Evolutionary conservation across 2,888 invertebrate species (phyloP), one percentile per base, ranked within the genome.

Genomic region (Nemotelus pantherinus): DNA sequence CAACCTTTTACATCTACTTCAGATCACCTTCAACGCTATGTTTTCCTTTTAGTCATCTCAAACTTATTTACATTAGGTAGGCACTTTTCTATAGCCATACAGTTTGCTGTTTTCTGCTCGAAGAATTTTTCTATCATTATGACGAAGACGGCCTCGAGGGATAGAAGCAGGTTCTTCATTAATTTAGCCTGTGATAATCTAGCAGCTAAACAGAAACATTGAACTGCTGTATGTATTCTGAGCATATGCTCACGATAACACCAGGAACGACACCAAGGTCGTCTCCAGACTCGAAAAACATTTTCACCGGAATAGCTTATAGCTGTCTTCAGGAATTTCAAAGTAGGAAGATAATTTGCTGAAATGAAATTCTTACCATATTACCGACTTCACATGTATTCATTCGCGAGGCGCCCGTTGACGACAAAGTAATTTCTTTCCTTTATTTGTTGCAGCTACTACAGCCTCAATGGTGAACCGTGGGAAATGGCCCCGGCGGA

Each of bases 301-400:
- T 7, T 63, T 63, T 63, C 43, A 3, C 3, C 63, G 43, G 43
- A 63, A n/a, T n/a, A 5, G 10, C 25, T 58, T 25, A 25, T 50
- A 6, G 48, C 45, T 47, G 68, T 48, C 44, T 65, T 68, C 48
- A 45, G 55, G 70, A 53, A 70, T 55, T 70, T 70, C 70, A 70
- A 70, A 70, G 55, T 70, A 70, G 50, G 67, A 48, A 72, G 72
- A 72, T 72, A 72, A 72, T 72, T 72, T 72, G 71, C 48, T 72
- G 58, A 58, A 72, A 72, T 72, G 60, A 57, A 72, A 72, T 58
- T 72, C 72, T 58, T 57, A 58, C 58, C 72, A 47, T 58, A 72
- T 72, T 72, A 72, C 45, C 72, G 39, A 57, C 72, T 43, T 70
- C 70, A 70, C 70, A 70, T 70, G 55, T 70, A 65, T 9, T 4